A percentile compares a stretch with the other conserved stretches of the same genome.
These are phyloP conservation scores for Augiades crinisus DNA, from an alignment of 2,888 invertebrate species.

Conservation along the genomic window DNA sequence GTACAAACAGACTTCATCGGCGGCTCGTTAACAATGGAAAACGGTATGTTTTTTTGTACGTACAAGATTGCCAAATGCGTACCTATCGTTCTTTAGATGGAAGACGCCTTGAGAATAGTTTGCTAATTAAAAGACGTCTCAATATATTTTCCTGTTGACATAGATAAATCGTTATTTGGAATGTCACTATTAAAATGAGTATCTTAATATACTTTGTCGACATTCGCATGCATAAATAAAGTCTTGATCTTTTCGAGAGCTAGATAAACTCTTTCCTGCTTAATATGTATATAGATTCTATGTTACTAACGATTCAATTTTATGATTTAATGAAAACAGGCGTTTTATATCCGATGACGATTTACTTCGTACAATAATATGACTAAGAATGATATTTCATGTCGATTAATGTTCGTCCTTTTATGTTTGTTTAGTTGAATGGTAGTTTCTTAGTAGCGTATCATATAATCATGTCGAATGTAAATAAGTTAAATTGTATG, in stretches of 20 bases:
- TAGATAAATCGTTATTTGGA: slow-evolving; percentile 9
- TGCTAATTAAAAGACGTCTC: no score
- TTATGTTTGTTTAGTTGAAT: background rate
- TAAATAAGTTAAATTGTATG: slow-evolving; percentile 22
- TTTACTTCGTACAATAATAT: slow-evolving; percentile 6
- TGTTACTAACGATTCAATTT: no score
- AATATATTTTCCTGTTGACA: slow-evolving; percentile 13
- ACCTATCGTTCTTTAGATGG: background rate
- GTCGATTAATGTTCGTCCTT: slow-evolving; percentile 1
- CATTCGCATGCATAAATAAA: no score
- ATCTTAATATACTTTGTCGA: background rate
- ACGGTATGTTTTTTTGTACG: slow-evolving; percentile 57
- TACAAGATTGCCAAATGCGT: slow-evolving; percentile 7
- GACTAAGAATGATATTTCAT: slow-evolving; percentile 22
- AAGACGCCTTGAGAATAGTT: background rate
- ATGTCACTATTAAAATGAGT: background rate
- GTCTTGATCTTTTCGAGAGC: no score
- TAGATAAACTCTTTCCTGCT: no score
- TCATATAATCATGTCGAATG: slow-evolving; percentile 9
- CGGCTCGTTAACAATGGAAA: slow-evolving; percentile 69
- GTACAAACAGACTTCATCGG: slow-evolving; percentile 60
- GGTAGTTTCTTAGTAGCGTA: slow-evolving; percentile 19
- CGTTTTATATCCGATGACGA: background rate
- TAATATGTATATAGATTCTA: no score
- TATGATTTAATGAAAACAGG: background rate